Evolutionary conservation across 1,140 invertebrate species (phyloP).

Genomic region (Argopecten irradians): DNA sequence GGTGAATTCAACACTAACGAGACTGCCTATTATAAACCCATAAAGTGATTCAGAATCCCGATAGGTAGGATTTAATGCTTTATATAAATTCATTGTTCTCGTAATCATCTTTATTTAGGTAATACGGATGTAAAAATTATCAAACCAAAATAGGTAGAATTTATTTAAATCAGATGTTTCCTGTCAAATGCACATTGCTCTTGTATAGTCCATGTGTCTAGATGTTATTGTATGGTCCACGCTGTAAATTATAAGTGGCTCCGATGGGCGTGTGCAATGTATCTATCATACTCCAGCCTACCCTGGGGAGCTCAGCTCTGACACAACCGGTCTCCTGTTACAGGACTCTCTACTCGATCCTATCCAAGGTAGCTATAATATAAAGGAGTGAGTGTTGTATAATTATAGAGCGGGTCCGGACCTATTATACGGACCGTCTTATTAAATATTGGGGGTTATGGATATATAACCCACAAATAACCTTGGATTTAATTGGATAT

Average conservation of each 20-base stretch:
- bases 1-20: background rate
- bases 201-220: background rate
- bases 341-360: background rate
- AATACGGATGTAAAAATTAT: too few species aligned
- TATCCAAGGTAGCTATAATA: background rate
- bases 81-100: too few species aligned
- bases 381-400: background rate
- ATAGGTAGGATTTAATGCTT: too few species aligned
- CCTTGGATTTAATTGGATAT: background rate
- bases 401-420: background rate
- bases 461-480: background rate
- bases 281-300: background rate
- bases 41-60: background rate
- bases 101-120: too few species aligned
- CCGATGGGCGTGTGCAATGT: background rate
- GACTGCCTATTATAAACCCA: background rate
- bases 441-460: background rate
- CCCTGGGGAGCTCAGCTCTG: background rate
- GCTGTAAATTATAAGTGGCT: background rate
- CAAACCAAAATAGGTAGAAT: too few species aligned
- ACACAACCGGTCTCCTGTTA: background rate
- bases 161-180: background rate
- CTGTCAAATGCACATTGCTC: background rate
- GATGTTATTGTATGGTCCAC: background rate
- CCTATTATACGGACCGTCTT: background rate